phyloP scores from a whole-genome alignment of 2,113 vertebrate species.

The Osmerus mordax region DNA sequence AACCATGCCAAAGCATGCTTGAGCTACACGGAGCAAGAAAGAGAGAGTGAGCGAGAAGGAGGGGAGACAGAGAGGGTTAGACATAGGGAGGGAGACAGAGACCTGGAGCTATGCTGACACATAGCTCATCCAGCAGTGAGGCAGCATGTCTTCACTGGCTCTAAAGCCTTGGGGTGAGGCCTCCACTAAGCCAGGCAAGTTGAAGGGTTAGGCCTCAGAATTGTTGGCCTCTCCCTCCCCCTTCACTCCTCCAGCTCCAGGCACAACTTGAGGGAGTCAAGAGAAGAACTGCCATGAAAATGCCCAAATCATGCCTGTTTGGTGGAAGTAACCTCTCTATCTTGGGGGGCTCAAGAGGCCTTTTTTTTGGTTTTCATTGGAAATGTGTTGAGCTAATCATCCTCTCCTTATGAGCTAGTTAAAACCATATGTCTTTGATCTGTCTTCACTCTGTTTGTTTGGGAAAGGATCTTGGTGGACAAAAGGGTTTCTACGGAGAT shows the following conservation, averaged over 20 bases:
- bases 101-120: not conserved
- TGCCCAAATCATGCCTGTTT: not conserved
- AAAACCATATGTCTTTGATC: slow-evolving; percentile 19
- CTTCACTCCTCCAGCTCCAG: not conserved
- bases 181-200: slow-evolving; percentile 1
- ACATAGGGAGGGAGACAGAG: not conserved
- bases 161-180: not conserved
- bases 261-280: not conserved
- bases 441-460: slow-evolving; percentile 1
- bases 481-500: slow-evolving; percentile 21
- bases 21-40: not conserved
- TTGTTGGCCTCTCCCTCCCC: not conserved
- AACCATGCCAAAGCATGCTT: not conserved
- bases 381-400: slow-evolving; percentile 8
- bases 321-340: not conserved
- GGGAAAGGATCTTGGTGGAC: not conserved
- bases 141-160: not conserved
- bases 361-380: not conserved
- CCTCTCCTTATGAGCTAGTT: not conserved
- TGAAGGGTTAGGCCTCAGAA: not conserved
- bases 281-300: not conserved
- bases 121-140: not conserved
- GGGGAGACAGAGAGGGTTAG: not conserved
- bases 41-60: not conserved
- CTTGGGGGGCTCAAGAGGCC: not conserved